These are phyloP conservation scores for Apotomis capreana DNA, from an alignment of 2,888 invertebrate species.

Conservation along the genomic window DNA sequence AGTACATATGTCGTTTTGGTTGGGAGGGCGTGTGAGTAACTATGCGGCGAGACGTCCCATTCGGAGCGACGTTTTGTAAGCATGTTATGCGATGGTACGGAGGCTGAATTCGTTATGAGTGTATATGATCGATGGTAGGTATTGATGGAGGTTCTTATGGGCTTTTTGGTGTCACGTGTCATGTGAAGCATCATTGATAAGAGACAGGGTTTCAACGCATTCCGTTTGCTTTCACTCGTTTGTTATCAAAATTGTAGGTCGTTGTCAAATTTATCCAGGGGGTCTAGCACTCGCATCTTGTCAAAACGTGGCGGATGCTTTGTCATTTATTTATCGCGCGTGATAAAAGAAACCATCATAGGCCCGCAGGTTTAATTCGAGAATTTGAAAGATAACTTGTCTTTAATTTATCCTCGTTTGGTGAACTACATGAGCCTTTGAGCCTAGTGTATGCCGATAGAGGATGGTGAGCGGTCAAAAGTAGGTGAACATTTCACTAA, in stretches of 20 bases:
- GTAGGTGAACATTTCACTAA: too few species aligned
- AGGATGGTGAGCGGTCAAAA: too few species aligned
- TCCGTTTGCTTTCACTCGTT: neutral
- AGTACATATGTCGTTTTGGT: conserved; percentile 29
- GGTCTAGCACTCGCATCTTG: too few species aligned
- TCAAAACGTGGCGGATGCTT: too few species aligned
- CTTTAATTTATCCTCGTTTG: too few species aligned
- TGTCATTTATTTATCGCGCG: too few species aligned
- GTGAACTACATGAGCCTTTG: too few species aligned
- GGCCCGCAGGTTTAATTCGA: too few species aligned
- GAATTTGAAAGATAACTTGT: too few species aligned
- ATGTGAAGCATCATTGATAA: conserved; percentile 30
- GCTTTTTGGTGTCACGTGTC: conserved; percentile 22
- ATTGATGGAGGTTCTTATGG: conserved; percentile 34
- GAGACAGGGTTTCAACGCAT: conserved; percentile 2
- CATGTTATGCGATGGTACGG: conserved; percentile 47
- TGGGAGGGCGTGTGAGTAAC: conserved; percentile 47
- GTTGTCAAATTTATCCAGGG: too few species aligned
- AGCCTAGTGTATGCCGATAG: too few species aligned
- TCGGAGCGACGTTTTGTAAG: conserved; percentile 46
- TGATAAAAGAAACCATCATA: too few species aligned
- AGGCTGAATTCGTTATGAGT: conserved; percentile 45
- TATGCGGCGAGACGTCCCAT: conserved; percentile 47
- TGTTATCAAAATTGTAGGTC: neutral
- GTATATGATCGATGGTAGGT: conserved; percentile 42